Base-by-base conservation (phyloP, 2,113 vertebrate species). In the Zosterops borbonicus region DNA sequence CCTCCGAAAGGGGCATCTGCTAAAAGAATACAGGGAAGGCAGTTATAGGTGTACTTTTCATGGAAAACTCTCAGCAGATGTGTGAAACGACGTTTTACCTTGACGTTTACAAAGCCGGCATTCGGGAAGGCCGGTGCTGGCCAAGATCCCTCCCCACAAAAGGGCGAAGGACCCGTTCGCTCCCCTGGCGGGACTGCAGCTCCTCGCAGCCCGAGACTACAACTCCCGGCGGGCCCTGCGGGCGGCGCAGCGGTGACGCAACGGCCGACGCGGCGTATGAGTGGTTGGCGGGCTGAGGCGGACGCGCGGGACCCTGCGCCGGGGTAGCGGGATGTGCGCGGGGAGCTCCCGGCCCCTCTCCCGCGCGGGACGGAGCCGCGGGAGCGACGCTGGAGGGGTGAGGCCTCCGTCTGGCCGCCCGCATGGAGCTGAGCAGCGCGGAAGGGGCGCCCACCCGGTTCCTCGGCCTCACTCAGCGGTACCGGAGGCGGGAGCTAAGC, bases 401-500 rank as follows among this genome's bases (percentile, higher is more conserved):
- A 92, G 77, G 60, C 47, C 52, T 89, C 12, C 12, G 25, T 46
- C 65, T 6, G 56, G 14, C 39, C 28, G 68, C 23, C 77, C n/a
- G 15, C 27, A 95, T 96, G 95, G 95, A 95, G 69, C 77, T 64
- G 59, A 90, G 85, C 89, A 25, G 78, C 60, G 78, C 50, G 5
- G 95, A 95, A 44, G 74, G 55, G 23, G 91, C 64, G 2, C 87
- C 78, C 60, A 69, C 39, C 21, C 91, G 93, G 1, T 77, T 96
- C 78, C 78, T 96, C 41, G 82, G 95, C 78, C 78, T 95, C 29
- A 87, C 82, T 37, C 95, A 96, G 91, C 93, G 95, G 93, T 95
- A 95, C 58, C 24, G 37, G 55, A n/a, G 73, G 28, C 39, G 18
- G 75, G 28, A 49, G 29, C 70, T 29, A 33, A 53, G 52, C 67